Evolutionary conservation across 2,797 vertebrate species (phyloP).

Genomic region (Neosalanx taihuensis): DNA sequence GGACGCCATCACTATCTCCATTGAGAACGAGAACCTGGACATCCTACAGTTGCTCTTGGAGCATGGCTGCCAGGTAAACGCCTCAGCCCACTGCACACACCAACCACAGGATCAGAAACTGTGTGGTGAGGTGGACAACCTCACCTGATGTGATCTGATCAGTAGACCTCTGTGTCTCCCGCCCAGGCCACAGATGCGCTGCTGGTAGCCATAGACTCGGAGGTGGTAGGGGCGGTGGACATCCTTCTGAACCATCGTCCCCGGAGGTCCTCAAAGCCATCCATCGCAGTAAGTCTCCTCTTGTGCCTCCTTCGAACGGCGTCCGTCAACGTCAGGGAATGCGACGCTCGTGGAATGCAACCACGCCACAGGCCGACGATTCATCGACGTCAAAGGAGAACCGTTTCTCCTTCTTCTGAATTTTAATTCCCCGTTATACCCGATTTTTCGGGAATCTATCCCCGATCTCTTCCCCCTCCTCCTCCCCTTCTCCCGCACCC

Average conservation of each 20-base stretch:
- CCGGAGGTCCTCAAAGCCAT: slow-evolving; percentile 90
- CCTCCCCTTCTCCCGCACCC: not conserved
- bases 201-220: slow-evolving; percentile 95
- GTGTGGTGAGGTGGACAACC: not conserved
- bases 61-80: slow-evolving; percentile 90
- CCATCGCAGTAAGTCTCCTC: slow-evolving; percentile 85
- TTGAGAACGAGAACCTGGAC: slow-evolving; percentile 97
- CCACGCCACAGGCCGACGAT: too few relatives aligned
- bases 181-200: slow-evolving; percentile 88
- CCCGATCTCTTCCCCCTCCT: not conserved
- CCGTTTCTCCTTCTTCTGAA: not conserved
- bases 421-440: not conserved
- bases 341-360: too few relatives aligned
- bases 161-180: not conserved
- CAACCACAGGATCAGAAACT: not conserved
- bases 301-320: not conserved
- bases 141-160: not conserved
- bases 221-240: slow-evolving; percentile 97
- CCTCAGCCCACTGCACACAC: not conserved
- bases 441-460: not conserved
- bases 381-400: not conserved
- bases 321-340: too few relatives aligned
- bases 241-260: slow-evolving; percentile 96
- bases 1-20: slow-evolving; percentile 92
- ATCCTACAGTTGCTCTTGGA: slow-evolving; percentile 95